Conservation (phyloP, 2,888 invertebrate genomes). For the Drosophila buzzatii region DNA sequence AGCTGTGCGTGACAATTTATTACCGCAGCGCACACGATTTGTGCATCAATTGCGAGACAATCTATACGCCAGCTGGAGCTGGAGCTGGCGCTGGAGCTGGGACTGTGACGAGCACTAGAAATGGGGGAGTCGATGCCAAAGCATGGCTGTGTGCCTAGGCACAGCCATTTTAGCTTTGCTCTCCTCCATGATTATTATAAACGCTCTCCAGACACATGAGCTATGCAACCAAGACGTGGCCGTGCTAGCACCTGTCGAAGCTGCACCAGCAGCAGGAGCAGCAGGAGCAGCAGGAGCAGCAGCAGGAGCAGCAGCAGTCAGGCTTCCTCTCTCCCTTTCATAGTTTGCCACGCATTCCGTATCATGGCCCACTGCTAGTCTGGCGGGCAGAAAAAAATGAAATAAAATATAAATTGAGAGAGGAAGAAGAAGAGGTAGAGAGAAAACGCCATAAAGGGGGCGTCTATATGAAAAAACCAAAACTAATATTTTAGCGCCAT, state of each 20-base stretch:
- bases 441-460: conserved; percentile 1
- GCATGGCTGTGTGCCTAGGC: conserved; percentile 15
- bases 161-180: conserved; percentile 12
- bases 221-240: conserved; percentile 71
- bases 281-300: too few relatives aligned
- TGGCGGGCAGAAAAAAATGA: neutral
- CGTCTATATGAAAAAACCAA: conserved; percentile 74
- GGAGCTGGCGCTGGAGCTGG: neutral
- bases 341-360: conserved; percentile 20
- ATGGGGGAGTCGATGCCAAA: conserved; percentile 12
- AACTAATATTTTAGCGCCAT: conserved; percentile 83
- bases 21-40: conserved; percentile 68
- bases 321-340: conserved; percentile 22
- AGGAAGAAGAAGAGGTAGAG: too few relatives aligned
- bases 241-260: conserved; percentile 22
- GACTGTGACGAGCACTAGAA: neutral
- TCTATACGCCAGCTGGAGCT: conserved; percentile 36
- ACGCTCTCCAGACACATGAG: conserved; percentile 59
- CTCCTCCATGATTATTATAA: conserved; percentile 60
- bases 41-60: conserved; percentile 72
- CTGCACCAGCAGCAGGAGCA: conserved; percentile 12
- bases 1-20: conserved; percentile 75
- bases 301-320: conserved; percentile 7
- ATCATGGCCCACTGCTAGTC: neutral
- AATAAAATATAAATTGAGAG: neutral